Evolutionary conservation across 2,797 vertebrate species (phyloP).

Genomic region (Carcharodon carcharias): DNA sequence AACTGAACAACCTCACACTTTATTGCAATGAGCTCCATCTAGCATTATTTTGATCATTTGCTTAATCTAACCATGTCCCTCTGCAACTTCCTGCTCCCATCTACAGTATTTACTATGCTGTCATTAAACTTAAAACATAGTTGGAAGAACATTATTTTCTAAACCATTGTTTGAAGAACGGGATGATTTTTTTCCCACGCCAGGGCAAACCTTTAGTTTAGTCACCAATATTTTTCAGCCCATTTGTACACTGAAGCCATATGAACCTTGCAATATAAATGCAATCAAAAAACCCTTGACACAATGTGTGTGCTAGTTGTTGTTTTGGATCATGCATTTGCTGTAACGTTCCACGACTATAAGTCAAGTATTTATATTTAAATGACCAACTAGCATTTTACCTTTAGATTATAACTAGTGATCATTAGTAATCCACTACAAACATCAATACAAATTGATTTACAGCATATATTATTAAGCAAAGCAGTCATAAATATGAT

Average conservation of each 20-base stretch:
- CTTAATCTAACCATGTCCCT: neutral
- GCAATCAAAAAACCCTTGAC: too few species aligned
- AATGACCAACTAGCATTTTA: neutral
- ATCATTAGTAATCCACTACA: neutral
- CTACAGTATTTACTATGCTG: neutral
- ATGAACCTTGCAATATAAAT: too few species aligned
- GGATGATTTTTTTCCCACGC: neutral
- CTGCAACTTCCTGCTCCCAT: neutral
- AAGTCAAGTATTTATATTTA: neutral
- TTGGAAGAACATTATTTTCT: neutral
- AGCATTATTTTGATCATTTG: neutral
- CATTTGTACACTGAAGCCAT: neutral
- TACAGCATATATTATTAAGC: neutral
- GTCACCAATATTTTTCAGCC: neutral
- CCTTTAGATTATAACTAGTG: neutral
- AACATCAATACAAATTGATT: neutral
- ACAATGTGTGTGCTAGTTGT: neutral
- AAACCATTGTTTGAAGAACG: neutral
- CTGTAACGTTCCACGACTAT: neutral
- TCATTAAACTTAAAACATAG: neutral
- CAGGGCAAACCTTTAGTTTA: neutral
- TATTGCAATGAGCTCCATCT: neutral
- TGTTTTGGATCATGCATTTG: neutral
- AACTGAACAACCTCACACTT: neutral
- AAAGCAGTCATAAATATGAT: neutral